Evolutionary conservation across 2,113 vertebrate species (phyloP).

Genomic region (Maccullochella peelii): DNA sequence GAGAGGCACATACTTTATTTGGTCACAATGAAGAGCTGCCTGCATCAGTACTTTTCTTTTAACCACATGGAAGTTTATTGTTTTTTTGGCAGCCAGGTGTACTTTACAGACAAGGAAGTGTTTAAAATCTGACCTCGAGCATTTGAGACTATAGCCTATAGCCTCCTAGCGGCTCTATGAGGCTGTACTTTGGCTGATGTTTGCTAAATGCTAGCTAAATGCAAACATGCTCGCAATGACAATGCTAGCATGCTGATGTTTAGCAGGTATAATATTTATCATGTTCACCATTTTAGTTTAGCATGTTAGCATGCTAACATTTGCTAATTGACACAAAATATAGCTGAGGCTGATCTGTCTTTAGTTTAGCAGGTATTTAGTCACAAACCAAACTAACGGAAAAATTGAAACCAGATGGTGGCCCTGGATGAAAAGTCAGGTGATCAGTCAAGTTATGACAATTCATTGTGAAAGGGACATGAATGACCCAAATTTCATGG

Average conservation of each 20-base stretch:
- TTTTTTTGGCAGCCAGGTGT: neutral
- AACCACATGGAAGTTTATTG: neutral
- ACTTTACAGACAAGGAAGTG: neutral
- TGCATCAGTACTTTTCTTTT: neutral
- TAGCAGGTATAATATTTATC: neutral
- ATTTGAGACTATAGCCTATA: neutral
- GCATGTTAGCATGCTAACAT: neutral
- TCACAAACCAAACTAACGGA: neutral
- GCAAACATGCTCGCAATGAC: neutral
- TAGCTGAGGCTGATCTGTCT: neutral
- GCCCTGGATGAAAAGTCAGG: neutral
- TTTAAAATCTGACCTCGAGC: neutral
- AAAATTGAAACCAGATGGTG: neutral
- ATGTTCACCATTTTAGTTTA: neutral
- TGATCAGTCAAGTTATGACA: neutral
- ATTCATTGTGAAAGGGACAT: neutral
- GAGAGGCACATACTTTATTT: constrained; percentile 26
- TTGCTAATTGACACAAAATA: neutral
- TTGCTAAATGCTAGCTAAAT: neutral
- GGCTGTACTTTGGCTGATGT: no score
- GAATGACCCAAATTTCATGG: neutral
- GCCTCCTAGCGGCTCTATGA: neutral
- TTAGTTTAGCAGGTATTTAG: neutral
- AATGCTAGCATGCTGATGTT: neutral
- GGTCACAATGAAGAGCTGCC: constrained; percentile 25